phyloP scores from a whole-genome alignment of 2,888 invertebrate species.

The Rhagium mordax region DNA sequence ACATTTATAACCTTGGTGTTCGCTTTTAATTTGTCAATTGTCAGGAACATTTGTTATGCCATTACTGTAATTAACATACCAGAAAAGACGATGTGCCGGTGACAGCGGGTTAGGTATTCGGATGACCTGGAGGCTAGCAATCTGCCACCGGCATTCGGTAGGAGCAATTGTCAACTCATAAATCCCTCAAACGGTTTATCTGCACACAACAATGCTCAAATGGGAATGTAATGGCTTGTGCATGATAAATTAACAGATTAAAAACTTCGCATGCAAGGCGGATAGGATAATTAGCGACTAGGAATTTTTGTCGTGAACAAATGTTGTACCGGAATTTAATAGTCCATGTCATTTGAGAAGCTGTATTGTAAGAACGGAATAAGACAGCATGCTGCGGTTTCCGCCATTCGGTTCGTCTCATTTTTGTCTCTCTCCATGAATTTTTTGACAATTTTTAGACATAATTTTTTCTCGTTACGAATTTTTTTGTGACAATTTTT shows the following conservation, averaged over 20 bases:
- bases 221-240: conserved; percentile 16
- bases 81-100: conserved; percentile 51
- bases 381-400: too few relatives aligned
- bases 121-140: conserved; percentile 52
- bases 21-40: conserved; percentile 44
- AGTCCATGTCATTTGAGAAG: too few relatives aligned
- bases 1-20: conserved; percentile 33
- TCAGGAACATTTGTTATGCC: conserved; percentile 42
- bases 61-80: conserved; percentile 50
- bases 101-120: conserved; percentile 58
- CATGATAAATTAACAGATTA: neutral
- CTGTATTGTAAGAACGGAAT: too few relatives aligned
- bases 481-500: too few relatives aligned
- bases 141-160: conserved; percentile 54
- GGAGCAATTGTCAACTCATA: conserved; percentile 54
- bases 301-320: too few relatives aligned
- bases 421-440: too few relatives aligned
- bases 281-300: too few relatives aligned
- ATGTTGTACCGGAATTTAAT: too few relatives aligned
- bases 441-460: too few relatives aligned
- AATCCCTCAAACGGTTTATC: conserved; percentile 51
- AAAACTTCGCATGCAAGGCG: neutral
- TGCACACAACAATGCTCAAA: conserved; percentile 8
- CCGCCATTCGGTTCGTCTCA: too few relatives aligned
- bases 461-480: too few relatives aligned